A percentile compares a stretch with the other conserved stretches of the same genome.
phyloP scores from a whole-genome alignment of 2,797 vertebrate genomes.

The Sitta carolinensis region DNA sequence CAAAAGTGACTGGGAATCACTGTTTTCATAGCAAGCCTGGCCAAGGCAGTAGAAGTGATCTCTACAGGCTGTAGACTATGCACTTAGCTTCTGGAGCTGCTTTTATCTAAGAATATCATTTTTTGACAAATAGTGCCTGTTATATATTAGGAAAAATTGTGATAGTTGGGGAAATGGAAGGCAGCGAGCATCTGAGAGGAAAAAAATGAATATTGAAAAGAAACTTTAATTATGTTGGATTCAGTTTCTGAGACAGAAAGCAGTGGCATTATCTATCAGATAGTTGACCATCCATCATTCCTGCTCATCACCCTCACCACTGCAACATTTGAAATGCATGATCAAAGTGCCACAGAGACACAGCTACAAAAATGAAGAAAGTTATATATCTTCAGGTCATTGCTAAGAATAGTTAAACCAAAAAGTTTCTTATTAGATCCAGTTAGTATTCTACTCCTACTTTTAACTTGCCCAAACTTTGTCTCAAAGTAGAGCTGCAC shows the following conservation, averaged over 20 bases:
- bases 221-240: conserved; percentile 58
- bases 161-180: conserved; percentile 46
- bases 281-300: conserved; percentile 23
- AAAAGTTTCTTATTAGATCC: background rate
- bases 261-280: background rate
- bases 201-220: conserved; percentile 43
- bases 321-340: conserved; percentile 31
- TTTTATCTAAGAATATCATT: conserved; percentile 19
- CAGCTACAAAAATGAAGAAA: conserved; percentile 2
- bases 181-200: conserved; percentile 20
- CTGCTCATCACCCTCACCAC: background rate
- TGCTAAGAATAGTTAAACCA: background rate
- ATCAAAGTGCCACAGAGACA: conserved; percentile 22
- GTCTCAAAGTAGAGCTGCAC: background rate
- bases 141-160: conserved; percentile 23
- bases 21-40: background rate
- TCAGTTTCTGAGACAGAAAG: conserved; percentile 47
- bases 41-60: background rate
- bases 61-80: background rate
- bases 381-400: conserved; percentile 17
- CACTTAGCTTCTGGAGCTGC: background rate
- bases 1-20: background rate
- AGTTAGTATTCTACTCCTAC: background rate
- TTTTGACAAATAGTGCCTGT: conserved; percentile 57
- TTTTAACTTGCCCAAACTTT: background rate